Conservation (phyloP, 1,140 invertebrate species). For the Brachionus koreanus region DNA sequence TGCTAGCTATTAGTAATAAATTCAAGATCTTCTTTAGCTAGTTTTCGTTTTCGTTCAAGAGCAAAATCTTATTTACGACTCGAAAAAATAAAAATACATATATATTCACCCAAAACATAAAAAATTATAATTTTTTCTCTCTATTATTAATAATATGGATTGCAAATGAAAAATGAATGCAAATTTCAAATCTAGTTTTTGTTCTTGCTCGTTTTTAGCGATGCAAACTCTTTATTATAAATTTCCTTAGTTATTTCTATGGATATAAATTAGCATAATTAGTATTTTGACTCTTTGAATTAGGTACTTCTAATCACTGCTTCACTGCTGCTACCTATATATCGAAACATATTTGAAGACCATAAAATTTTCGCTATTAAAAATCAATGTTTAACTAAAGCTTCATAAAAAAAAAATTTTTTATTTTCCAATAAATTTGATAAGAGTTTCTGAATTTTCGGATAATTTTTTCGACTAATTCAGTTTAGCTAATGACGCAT, state of each 20-base stretch:
- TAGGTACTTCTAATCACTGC: not conserved
- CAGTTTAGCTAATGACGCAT: no score
- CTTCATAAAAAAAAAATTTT: no score
- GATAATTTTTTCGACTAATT: no score
- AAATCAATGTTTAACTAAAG: no score
- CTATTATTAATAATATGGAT: not conserved
- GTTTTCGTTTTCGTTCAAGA: not conserved
- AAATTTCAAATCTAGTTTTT: slow-evolving; percentile 7
- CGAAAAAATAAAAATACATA: not conserved
- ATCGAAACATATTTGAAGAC: not conserved
- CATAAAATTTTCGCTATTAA: no score
- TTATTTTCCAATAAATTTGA: no score
- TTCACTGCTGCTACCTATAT: not conserved
- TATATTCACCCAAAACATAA: not conserved
- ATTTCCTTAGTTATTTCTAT: slow-evolving; percentile 15
- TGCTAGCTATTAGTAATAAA: not conserved
- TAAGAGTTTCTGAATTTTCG: no score
- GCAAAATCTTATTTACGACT: slow-evolving; percentile 5
- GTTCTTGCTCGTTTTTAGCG: not conserved
- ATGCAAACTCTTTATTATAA: not conserved
- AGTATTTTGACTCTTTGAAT: not conserved
- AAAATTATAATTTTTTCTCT: not conserved
- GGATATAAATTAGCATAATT: slow-evolving; percentile 36
- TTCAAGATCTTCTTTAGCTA: not conserved
- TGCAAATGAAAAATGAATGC: not conserved